Evolutionary conservation across 2,888 invertebrate species (phyloP).

Genomic region (Zootermopsis nevadensis): DNA sequence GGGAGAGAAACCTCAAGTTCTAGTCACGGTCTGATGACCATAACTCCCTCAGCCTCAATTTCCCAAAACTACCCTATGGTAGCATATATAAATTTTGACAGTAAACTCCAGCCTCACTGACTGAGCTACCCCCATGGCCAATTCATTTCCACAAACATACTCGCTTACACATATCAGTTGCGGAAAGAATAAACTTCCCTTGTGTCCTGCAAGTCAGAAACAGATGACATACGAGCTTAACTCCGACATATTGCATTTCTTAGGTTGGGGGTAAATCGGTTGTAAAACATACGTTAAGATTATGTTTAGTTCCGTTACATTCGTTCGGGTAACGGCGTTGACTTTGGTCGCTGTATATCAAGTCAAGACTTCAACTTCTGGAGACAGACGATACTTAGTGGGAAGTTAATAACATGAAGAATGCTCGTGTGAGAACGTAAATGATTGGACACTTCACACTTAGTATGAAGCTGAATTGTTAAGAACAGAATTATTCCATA

Average conservation of each 20-base stretch:
- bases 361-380: not conserved
- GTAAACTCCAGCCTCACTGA: not conserved
- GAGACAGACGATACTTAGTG: not conserved
- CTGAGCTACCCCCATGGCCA: slow-evolving; percentile 9
- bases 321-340: not conserved
- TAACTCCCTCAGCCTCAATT: not conserved
- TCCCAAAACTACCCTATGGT: not conserved
- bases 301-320: slow-evolving; percentile 43
- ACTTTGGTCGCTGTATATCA: not conserved
- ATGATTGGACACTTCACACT: too few species aligned
- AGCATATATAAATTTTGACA: slow-evolving; percentile 25
- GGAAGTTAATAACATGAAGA: too few species aligned
- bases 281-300: slow-evolving; percentile 41
- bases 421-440: too few species aligned
- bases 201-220: slow-evolving; percentile 27
- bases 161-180: slow-evolving; percentile 43
- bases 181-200: not conserved
- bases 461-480: too few species aligned
- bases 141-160: slow-evolving; percentile 40
- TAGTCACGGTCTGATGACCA: slow-evolving; percentile 27
- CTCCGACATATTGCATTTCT: slow-evolving; percentile 37
- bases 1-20: not conserved
- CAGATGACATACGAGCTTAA: slow-evolving; percentile 43
- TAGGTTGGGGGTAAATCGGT: slow-evolving; percentile 38
- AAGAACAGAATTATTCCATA: too few species aligned